Base-by-base conservation (phyloP, 2,888 invertebrate species). In the Pandemis cinnamomeana region DNA sequence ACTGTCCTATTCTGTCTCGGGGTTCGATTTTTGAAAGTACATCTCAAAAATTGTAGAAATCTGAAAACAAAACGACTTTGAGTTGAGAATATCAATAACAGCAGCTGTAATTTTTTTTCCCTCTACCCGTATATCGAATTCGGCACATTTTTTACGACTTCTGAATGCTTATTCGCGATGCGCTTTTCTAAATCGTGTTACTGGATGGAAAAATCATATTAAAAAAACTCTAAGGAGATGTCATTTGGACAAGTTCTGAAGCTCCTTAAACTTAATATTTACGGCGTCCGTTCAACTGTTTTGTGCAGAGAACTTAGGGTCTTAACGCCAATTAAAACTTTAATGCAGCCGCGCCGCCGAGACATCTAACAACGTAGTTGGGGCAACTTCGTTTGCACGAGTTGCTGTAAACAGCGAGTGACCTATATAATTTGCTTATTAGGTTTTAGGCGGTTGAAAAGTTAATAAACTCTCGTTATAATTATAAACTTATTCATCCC, bases 301-400 rank as follows among this genome's bases (percentile, higher is more conserved):
- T 58, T 27, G 27, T 27, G 5, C 27, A 27, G 27, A 27, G 27
- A 27, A 27, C 20, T 27, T 27, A 10, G 11, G 27, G 58, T 27
- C 58, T 58, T 58, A 27, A 58, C 58, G 27, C 27, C 58, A 58
- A 58, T 58, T 58, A 27, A 58, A 58, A 58, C 27, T 58, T 58
- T 58, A 58, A 55, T 58, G 58, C 58, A 58, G 58, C 58, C 10
- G 55, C 20, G 5, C 27, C 58, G 11, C 11, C 5, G 51, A 5
- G 58, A 27, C 58, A 58, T 11, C 58, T 27, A 58, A 58, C 58
- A 58, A 58, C 58, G 27, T 11, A 58, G 27, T 58, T 58, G 8
- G 27, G 27, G 15, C 53, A 58, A 58, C 58, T 58, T 58, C 27
- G 11, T 58, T 58, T 58, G 58, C 58, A 27, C 20, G 11, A 58